Base-by-base conservation (phyloP, 1,140 invertebrate genomes). In the Drosophila nannoptera region DNA sequence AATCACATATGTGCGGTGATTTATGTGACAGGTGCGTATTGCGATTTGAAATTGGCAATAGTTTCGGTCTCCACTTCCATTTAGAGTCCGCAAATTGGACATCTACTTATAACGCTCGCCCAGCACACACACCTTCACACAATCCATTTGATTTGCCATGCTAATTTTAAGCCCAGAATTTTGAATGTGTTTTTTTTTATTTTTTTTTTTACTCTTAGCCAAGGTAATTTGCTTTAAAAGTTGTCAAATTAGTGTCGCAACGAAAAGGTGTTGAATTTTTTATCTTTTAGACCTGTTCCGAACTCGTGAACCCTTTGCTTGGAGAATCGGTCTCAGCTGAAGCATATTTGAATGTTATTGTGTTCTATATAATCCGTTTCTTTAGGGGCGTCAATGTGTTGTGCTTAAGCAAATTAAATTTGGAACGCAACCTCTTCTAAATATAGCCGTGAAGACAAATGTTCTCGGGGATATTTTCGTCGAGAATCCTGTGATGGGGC, bases 11-110 rank as follows among this genome's bases (percentile, higher is more conserved):
- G 76, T 66, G 80, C 77, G 69, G 73, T 86, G 80, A 84, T 84
- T 84, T 84, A 84, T 84, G 80, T 84, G 80, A 86, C 80, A 84
- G 80, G 80, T 84, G 80, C 80, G 80, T 84, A 84, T 84, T 84
- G 81, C 80, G 80, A 84, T 84, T 84, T 84, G 73, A 86, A 84
- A 84, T 84, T 84, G 80, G 76, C 80, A 80, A 84, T 81, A 80
- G 81, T 83, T 83, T 72, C 56, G 35, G 55, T 53, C 52, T 59
- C n/a, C 38, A 68, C 65, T 68, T 82, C 75, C 64, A 82, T 78
- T 77, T 75, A 66, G 62, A 68, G 67, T 69, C 56, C 75, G 49
- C 75, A 82, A 78, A 76, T 76, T 80, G 73, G 69, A 64, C 76
- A 70, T 64, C 76, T 75, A 73, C 64, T 63, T 63, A 63, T 62